Percentiles rank a stretch among this genome's conserved stretches.
Evolutionary conservation across 2,113 vertebrate species (phyloP).

Genomic region (Danio rerio): GRCz12tu NC_133176.1:3387001-3387500

Average conservation of each 20-base stretch:
- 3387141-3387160: neutral
- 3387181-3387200: neutral
- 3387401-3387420: neutral
- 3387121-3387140: neutral
- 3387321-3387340: neutral
- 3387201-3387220: neutral
- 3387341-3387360: neutral
- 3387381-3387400: neutral
- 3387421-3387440: neutral
- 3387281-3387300: neutral
- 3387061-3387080: neutral
- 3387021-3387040: neutral
- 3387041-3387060: too few species aligned
- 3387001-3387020: neutral
- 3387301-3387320: neutral
- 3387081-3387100: neutral
- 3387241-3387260: neutral
- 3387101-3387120: neutral
- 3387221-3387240: neutral
- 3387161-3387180: slow-evolving; percentile 6
- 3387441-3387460: neutral
- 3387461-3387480: neutral
- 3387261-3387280: slow-evolving; percentile 9
- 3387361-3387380: neutral
- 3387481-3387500: too few species aligned